These are phyloP conservation scores for Agonopterix alstromeriana DNA, from an alignment of 2,888 invertebrate genomes.

Conservation along the genomic window DNA sequence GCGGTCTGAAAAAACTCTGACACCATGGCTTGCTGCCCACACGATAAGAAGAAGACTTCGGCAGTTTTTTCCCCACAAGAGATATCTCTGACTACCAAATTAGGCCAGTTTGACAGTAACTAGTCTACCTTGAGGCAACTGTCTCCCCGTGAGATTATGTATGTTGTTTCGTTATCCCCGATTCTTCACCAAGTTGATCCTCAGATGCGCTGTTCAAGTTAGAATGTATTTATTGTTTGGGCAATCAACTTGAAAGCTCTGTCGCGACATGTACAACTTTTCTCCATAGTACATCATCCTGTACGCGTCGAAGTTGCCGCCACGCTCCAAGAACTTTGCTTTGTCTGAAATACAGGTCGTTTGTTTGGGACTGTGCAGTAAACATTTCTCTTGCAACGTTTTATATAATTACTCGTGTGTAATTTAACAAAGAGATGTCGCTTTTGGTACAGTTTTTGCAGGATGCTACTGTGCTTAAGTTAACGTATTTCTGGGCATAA, in stretches of 20 bases:
- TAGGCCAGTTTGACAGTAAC: too few species aligned
- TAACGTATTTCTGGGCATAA: too few species aligned
- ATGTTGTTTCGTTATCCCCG: neutral
- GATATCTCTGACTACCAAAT: too few species aligned
- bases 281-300: constrained; percentile 3
- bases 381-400: constrained; percentile 6
- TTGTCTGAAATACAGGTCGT: constrained; percentile 22
- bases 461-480: too few species aligned
- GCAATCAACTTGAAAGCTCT: constrained; percentile 59
- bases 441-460: too few species aligned
- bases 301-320: constrained; percentile 7
- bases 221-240: constrained; percentile 50
- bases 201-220: constrained; percentile 22
- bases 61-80: too few species aligned
- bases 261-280: constrained; percentile 22
- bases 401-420: constrained; percentile 4
- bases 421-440: neutral
- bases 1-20: too few species aligned
- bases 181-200: constrained; percentile 3
- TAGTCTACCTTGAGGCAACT: too few species aligned
- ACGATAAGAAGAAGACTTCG: too few species aligned
- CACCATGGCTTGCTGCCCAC: too few species aligned
- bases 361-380: constrained; percentile 19
- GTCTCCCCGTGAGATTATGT: too few species aligned
- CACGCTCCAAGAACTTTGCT: constrained; percentile 12